Evolutionary conservation across 2,888 invertebrate species (phyloP).

Genomic region (Drosophila affinis): DNA sequence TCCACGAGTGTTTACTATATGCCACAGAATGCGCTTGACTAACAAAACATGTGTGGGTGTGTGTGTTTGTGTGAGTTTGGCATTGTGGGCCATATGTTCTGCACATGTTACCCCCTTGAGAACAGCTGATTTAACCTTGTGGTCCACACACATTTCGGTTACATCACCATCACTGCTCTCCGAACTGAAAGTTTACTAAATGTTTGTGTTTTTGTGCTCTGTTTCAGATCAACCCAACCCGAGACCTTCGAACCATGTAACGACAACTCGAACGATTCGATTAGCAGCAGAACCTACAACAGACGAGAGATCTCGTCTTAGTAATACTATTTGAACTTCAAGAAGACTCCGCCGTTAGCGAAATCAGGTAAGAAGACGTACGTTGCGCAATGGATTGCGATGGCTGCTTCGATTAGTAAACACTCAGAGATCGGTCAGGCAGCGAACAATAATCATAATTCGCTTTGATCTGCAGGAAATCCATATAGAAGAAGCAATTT

Average conservation of each 20-base stretch:
- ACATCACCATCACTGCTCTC: constrained; percentile 21
- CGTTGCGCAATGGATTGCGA: constrained; percentile 24
- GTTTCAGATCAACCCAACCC: constrained; percentile 36
- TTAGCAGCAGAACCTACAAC: constrained; percentile 13
- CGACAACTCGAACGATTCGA: constrained; percentile 10
- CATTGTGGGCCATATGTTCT: constrained; percentile 21
- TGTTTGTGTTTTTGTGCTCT: constrained; percentile 9
- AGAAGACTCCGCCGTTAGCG: constrained; percentile 19
- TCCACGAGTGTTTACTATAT: neutral
- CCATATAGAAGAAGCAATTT: neutral
- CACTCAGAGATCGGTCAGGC: neutral
- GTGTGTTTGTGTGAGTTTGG: neutral
- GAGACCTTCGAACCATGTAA: constrained; percentile 53
- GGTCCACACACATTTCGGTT: constrained; percentile 14
- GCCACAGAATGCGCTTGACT: constrained; percentile 6
- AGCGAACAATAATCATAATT: constrained; percentile 12
- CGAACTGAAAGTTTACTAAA: constrained; percentile 16
- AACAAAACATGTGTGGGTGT: constrained; percentile 10
- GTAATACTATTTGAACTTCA: neutral
- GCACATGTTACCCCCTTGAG: constrained; percentile 28
- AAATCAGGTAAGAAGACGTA: constrained; percentile 19
- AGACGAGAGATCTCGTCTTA: constrained; percentile 22
- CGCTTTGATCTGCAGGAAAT: constrained; percentile 38
- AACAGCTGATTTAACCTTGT: constrained; percentile 38
- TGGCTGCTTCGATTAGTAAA: constrained; percentile 12